Evolutionary conservation across 2,113 vertebrate genomes (phyloP).

Genomic region (Onychorhynchus coronatus): DNA sequence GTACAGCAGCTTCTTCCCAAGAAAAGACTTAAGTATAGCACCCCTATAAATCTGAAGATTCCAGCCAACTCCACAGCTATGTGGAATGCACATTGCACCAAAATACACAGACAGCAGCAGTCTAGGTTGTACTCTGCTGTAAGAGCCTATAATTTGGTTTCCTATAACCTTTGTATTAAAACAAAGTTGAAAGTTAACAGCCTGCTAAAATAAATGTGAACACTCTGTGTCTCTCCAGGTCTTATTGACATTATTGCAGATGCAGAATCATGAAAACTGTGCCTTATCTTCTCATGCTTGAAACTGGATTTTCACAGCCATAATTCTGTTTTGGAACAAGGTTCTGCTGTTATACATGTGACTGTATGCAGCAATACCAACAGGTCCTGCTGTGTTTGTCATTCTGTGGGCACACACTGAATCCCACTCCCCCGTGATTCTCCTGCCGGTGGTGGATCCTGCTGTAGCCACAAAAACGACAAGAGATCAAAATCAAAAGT

Average conservation of each 20-base stretch:
- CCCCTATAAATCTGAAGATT: not conserved
- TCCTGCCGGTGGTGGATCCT: not conserved
- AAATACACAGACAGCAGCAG: not conserved
- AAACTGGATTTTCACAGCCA: not conserved
- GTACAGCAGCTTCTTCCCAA: not conserved
- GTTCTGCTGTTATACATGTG: not conserved
- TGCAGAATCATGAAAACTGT: not conserved
- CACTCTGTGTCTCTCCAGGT: not conserved
- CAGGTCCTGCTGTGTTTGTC: not conserved
- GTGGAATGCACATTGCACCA: fast-evolving
- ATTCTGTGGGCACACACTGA: fast-evolving
- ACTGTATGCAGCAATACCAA: not conserved
- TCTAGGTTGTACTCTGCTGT: not conserved
- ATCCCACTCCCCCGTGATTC: not conserved
- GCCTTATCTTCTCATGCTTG: not conserved
- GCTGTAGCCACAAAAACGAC: not conserved
- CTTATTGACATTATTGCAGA: not conserved
- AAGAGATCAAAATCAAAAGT: not conserved
- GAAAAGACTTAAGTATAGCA: not conserved
- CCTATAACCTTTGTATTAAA: not conserved
- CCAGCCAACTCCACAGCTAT: not conserved
- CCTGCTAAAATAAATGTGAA: not conserved
- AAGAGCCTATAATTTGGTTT: not conserved
- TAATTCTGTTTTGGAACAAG: not conserved
- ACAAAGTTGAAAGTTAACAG: not conserved